phyloP scores from a whole-genome alignment of 2,113 vertebrate genomes.

The Hemicordylus capensis region DNA sequence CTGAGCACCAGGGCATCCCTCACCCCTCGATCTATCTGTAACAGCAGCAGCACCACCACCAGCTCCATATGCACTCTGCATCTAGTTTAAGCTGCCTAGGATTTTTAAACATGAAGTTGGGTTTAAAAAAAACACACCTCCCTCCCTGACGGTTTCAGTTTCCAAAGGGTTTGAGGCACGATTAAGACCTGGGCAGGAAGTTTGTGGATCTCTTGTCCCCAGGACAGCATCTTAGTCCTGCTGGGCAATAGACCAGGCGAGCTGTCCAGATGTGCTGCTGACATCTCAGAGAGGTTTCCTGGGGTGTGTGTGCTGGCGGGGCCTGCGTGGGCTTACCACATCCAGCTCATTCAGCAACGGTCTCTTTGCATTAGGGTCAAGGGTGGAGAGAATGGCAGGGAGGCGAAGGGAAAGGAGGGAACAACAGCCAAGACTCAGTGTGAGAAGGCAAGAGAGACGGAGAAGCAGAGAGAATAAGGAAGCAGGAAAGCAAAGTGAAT shows the following conservation, averaged over 20 bases:
- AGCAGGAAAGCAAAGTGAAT: neutral
- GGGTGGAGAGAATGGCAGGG: neutral
- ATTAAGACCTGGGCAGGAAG: neutral
- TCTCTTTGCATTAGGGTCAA: neutral
- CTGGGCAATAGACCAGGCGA: neutral
- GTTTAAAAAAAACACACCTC: neutral
- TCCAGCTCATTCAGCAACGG: neutral
- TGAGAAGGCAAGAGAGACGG: slow-evolving; percentile 2
- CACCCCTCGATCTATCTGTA: neutral
- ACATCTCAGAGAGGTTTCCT: neutral
- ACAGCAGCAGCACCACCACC: neutral
- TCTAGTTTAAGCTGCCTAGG: neutral
- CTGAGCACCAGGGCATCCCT: neutral
- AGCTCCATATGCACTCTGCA: neutral
- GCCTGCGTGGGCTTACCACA: neutral
- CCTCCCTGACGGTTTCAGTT: neutral
- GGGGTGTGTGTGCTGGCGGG: neutral
- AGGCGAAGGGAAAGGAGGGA: neutral
- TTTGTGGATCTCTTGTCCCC: neutral
- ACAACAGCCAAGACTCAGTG: neutral
- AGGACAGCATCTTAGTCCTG: neutral
- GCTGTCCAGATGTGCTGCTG: neutral
- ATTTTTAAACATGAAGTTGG: neutral
- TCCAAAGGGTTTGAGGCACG: neutral
- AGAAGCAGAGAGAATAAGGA: neutral